Percentiles rank a stretch among this genome's conserved stretches.
phyloP scores from a whole-genome alignment of 2,888 invertebrate genomes.

The Eupithecia subfuscata region DNA sequence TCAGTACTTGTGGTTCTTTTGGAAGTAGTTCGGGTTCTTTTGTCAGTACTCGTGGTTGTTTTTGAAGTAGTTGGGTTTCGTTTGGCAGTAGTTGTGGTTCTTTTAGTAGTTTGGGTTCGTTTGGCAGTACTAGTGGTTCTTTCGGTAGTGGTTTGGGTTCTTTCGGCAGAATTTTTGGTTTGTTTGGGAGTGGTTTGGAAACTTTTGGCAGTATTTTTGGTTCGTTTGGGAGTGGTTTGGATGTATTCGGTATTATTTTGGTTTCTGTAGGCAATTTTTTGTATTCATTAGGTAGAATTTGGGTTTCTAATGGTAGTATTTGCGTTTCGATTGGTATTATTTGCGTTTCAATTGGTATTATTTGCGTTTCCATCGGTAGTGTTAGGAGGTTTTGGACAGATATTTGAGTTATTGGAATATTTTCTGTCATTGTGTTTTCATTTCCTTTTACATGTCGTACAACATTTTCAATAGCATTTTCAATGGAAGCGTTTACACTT shows the following conservation, averaged over 20 bases:
- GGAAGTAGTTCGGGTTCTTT: not conserved
- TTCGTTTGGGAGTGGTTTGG: not conserved
- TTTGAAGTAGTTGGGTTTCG: not conserved
- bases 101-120: not conserved
- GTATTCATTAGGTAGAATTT: not conserved
- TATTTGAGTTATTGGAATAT: not conserved
- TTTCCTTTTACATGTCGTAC: not conserved
- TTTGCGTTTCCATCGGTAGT: not conserved
- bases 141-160: not conserved
- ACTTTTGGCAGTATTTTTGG: not conserved
- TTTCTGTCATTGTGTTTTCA: not conserved
- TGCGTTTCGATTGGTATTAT: not conserved
- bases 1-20: not conserved
- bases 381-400: not conserved
- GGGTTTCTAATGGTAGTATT: not conserved
- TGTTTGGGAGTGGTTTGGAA: not conserved
- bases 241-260: not conserved
- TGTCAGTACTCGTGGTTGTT: not conserved
- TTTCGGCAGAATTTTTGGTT: not conserved
- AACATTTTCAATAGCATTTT: constrained; percentile 10
- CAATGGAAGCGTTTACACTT: not conserved
- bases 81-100: not conserved
- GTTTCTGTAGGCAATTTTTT: not conserved
- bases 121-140: not conserved
- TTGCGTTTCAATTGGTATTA: not conserved